These are phyloP conservation scores for Nipponacmea schrenckii DNA, from an alignment of 2,888 invertebrate species.

Conservation along the genomic window DNA sequence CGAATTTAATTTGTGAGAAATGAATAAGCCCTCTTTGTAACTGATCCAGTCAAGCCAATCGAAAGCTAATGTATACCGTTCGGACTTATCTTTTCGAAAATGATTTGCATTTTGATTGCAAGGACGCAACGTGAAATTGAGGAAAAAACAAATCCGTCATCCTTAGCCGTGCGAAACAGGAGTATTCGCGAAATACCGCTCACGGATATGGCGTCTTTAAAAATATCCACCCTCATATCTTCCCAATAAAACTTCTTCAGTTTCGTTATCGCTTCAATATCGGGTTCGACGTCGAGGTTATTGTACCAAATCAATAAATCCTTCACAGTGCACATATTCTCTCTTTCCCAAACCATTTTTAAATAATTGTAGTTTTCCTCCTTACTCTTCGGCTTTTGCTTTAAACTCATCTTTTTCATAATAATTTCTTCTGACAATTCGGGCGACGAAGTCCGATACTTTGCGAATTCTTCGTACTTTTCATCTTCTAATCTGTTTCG, in stretches of 20 bases:
- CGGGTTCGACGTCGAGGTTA: constrained; percentile 10
- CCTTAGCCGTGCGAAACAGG: too few relatives aligned
- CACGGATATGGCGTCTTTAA: too few relatives aligned
- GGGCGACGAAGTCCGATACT: not conserved
- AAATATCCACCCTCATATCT: not conserved
- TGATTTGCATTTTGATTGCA: too few relatives aligned
- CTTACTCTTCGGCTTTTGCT: not conserved
- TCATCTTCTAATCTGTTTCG: constrained; percentile 9
- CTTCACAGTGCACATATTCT: constrained; percentile 6
- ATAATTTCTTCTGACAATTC: not conserved
- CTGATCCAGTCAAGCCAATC: too few relatives aligned
- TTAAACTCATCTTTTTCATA: not conserved
- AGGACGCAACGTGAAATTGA: too few relatives aligned
- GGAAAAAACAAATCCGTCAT: too few relatives aligned
- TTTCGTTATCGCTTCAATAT: constrained; percentile 4
- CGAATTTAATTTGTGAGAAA: too few relatives aligned
- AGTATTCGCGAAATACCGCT: too few relatives aligned
- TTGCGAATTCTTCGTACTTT: not conserved
- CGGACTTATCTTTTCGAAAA: too few relatives aligned
- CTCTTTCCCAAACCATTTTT: constrained; percentile 2
- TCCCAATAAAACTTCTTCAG: constrained; percentile 11
- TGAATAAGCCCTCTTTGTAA: too few relatives aligned
- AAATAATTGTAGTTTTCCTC: constrained; percentile 5
- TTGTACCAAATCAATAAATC: constrained; percentile 15
- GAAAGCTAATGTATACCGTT: too few relatives aligned